These are phyloP conservation scores for Enteromius treurensis DNA, from an alignment of 2,797 vertebrate genomes.

Conservation along the genomic window DNA sequence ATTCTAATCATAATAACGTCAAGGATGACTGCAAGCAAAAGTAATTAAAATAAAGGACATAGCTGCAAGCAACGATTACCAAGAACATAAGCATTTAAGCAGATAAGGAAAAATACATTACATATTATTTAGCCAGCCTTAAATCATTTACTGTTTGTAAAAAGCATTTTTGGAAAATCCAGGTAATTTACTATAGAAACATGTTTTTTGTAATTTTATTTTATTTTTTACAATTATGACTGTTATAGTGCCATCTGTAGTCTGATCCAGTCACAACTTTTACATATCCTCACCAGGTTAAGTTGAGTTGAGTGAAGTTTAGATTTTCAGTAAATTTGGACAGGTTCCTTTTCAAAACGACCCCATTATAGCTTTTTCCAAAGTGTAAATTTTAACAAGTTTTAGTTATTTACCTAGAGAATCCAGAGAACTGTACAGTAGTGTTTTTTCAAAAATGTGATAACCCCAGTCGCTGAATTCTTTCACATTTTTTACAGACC, in stretches of 20 bases:
- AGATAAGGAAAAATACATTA: not conserved
- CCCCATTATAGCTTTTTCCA: not conserved
- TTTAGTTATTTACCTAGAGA: not conserved
- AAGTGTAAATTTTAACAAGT: not conserved
- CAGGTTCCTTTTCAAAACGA: not conserved
- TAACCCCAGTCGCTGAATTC: too few relatives aligned
- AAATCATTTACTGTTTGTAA: not conserved
- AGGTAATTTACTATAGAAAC: too few relatives aligned
- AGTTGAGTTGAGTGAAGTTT: not conserved
- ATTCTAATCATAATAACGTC: slow-evolving; percentile 19
- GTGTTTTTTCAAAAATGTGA: too few relatives aligned
- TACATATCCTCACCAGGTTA: not conserved
- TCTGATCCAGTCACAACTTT: not conserved
- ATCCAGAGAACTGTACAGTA: not conserved
- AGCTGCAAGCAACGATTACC: not conserved
- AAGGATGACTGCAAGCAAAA: not conserved
- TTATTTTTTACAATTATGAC: too few relatives aligned
- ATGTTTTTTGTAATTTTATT: too few relatives aligned
- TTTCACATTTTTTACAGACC: not conserved
- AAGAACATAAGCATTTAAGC: not conserved
- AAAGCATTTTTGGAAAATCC: not conserved
- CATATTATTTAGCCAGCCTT: not conserved
- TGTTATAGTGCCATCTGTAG: not conserved
- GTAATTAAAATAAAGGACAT: not conserved
- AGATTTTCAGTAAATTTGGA: not conserved